Evolutionary conservation across 2,113 vertebrate species (phyloP).

Genomic region (Indicator maculatus): DNA sequence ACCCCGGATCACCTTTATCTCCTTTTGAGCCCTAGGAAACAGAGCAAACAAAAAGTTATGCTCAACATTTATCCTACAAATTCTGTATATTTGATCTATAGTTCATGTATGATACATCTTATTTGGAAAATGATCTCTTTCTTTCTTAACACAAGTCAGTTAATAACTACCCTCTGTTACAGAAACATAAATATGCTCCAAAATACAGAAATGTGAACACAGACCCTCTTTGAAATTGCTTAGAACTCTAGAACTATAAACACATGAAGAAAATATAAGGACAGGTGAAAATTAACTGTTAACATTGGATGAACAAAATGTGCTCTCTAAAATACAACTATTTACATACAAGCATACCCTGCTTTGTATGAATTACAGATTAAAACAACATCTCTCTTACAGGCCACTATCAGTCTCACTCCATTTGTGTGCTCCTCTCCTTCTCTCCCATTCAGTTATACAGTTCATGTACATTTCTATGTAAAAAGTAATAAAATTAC

Average conservation of each 20-base stretch:
- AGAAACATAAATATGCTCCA: background rate
- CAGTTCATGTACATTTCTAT: background rate
- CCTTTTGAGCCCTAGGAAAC: constrained; percentile 88
- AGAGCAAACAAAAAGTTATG: background rate
- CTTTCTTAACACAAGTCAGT: background rate
- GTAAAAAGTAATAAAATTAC: background rate
- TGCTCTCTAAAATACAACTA: background rate
- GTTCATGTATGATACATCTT: background rate
- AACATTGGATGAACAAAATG: background rate
- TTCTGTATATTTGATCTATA: background rate
- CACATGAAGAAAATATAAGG: background rate
- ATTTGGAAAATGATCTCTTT: background rate
- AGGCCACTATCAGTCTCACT: background rate
- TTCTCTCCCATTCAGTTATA: background rate
- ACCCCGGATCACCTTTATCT: constrained; percentile 82
- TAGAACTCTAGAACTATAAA: background rate
- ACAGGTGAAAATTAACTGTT: background rate
- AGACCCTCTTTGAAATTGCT: background rate
- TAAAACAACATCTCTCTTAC: background rate
- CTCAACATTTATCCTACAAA: background rate
- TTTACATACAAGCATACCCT: background rate
- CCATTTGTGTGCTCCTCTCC: background rate
- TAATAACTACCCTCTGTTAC: background rate
- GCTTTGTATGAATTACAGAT: background rate
- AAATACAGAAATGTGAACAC: background rate